phyloP scores from a whole-genome alignment of 2,888 invertebrate species.

The Caenorhabditis zanzibari region DNA sequence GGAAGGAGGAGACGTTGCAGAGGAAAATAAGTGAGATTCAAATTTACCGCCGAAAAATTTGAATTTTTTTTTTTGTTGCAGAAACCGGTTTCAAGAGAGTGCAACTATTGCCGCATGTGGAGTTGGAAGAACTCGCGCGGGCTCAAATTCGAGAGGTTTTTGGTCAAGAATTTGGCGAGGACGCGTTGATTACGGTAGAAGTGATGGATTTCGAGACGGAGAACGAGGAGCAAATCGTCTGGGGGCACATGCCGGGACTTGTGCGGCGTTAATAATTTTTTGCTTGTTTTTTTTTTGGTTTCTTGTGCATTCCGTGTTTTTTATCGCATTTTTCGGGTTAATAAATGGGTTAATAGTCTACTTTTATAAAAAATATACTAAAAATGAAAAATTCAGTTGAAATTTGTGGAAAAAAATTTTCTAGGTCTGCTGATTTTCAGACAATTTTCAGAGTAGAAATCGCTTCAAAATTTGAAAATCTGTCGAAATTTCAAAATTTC shows the following conservation, averaged over 20 bases:
- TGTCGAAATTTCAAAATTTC: no score
- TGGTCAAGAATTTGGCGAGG: background rate
- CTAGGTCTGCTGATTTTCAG: no score
- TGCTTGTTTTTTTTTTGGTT: conserved; percentile 1
- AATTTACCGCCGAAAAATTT: background rate
- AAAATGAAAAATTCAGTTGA: no score
- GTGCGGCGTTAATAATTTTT: conserved; percentile 47
- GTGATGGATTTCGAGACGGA: conserved; percentile 21
- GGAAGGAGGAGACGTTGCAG: conserved; percentile 40
- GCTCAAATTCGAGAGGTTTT: conserved; percentile 24
- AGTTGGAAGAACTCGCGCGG: conserved; percentile 44
- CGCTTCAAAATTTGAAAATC: no score
- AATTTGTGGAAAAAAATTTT: no score
- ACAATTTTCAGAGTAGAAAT: no score
- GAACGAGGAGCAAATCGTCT: conserved; percentile 24
- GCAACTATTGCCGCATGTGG: conserved; percentile 27
- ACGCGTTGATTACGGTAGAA: conserved; percentile 19
- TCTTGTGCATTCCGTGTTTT: background rate
- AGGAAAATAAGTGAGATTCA: conserved; percentile 31
- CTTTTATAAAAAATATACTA: no score
- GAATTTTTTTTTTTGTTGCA: conserved; percentile 22
- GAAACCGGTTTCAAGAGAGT: conserved; percentile 45
- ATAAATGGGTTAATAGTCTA: no score
- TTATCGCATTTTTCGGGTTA: background rate
- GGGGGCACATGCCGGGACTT: conserved; percentile 66